A percentile compares a stretch with the other conserved stretches of the same genome.
Conservation (phyloP, 64 coral and sea anemone species). For the Montipora efflorescens region DNA sequence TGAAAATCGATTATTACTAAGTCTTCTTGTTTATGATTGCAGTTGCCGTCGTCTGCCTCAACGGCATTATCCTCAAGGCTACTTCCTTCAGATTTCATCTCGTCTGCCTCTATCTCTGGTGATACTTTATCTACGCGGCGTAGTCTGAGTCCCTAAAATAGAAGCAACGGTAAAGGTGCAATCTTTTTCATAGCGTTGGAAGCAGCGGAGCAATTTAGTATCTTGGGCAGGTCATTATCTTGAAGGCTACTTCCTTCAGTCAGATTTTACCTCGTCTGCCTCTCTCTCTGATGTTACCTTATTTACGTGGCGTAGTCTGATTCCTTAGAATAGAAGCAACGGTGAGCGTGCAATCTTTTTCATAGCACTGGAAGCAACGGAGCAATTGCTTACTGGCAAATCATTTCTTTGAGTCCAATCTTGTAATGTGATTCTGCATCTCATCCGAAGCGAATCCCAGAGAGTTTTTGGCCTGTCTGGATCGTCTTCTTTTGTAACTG, state of each 20-base stretch:
- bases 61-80: background rate
- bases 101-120: background rate
- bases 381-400: no score
- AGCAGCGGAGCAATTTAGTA: background rate
- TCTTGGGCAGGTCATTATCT: slow-evolving; percentile 32
- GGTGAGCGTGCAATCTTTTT: background rate
- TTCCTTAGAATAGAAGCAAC: background rate
- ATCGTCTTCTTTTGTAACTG: slow-evolving; percentile 41
- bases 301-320: background rate
- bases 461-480: background rate
- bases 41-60: background rate
- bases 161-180: background rate
- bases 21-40: background rate
- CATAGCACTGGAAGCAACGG: no score
- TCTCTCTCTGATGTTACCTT: background rate
- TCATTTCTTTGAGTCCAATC: slow-evolving; percentile 86
- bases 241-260: background rate
- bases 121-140: background rate
- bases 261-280: background rate
- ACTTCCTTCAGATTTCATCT: background rate
- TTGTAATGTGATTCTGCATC: slow-evolving; percentile 53
- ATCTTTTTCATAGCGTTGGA: background rate
- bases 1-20: slow-evolving; percentile 19
- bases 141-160: background rate
- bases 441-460: slow-evolving; percentile 39